Evolutionary conservation across 1,140 invertebrate species (phyloP).

Genomic region (Scaptomyza hsui): DNA sequence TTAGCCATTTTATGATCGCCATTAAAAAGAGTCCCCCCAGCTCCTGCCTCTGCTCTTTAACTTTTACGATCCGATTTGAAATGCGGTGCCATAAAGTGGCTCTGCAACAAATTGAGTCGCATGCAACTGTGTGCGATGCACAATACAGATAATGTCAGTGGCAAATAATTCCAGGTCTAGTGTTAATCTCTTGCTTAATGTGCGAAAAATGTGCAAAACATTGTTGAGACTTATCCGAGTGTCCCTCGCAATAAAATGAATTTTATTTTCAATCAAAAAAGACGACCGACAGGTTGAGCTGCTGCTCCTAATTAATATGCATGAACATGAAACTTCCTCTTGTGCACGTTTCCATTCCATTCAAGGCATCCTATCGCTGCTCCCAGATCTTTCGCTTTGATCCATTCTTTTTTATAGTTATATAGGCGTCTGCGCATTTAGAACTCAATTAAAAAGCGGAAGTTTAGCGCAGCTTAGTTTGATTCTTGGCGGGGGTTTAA

Average conservation of each 20-base stretch:
- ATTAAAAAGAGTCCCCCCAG: slow-evolving; percentile 42
- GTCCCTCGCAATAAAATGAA: slow-evolving; percentile 31
- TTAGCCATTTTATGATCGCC: slow-evolving; percentile 64
- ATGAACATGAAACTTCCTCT: slow-evolving; percentile 55
- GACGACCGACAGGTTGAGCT: slow-evolving; percentile 26
- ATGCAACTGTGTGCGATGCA: slow-evolving; percentile 39
- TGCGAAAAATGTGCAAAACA: slow-evolving; percentile 67
- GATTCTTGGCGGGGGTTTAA: background rate
- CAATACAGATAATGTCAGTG: slow-evolving; percentile 32
- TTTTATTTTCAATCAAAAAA: slow-evolving; percentile 57
- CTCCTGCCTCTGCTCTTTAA: background rate
- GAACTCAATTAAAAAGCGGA: slow-evolving; percentile 74
- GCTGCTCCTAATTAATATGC: slow-evolving; percentile 57
- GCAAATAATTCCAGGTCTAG: slow-evolving; percentile 15
- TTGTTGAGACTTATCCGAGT: slow-evolving; percentile 44
- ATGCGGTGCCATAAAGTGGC: slow-evolving; percentile 13
- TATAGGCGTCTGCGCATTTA: slow-evolving; percentile 49
- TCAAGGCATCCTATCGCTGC: slow-evolving; percentile 17
- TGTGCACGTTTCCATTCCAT: slow-evolving; percentile 29
- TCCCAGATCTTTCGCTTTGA: slow-evolving; percentile 16
- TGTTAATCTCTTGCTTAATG: slow-evolving; percentile 64
- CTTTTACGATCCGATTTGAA: slow-evolving; percentile 55
- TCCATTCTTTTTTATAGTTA: slow-evolving; percentile 16
- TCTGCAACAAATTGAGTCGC: slow-evolving; percentile 53
- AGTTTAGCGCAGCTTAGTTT: slow-evolving; percentile 34